A percentile compares a stretch with the other conserved stretches of the same genome.
Conservation (phyloP, 2,113 vertebrate genomes). For the Coreoperca whiteheadi region DNA sequence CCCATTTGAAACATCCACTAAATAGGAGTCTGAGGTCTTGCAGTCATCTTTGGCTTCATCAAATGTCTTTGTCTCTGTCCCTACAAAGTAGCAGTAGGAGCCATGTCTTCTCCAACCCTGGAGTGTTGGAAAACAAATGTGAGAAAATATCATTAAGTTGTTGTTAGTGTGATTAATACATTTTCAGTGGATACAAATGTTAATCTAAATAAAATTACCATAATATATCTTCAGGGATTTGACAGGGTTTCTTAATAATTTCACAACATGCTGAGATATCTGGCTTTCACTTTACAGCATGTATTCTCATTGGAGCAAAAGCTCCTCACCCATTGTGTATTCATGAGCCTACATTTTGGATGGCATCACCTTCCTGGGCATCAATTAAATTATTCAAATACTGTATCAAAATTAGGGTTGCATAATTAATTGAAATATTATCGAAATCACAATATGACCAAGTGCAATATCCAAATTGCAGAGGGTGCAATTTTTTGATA, state of each 20-base stretch:
- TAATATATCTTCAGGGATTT: not conserved
- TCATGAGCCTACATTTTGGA: not conserved
- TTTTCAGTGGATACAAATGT: not conserved
- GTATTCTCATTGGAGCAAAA: not conserved
- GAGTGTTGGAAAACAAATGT: not conserved
- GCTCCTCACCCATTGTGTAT: not conserved
- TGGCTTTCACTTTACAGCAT: not conserved
- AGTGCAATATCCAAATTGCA: too few relatives aligned
- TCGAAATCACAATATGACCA: too few relatives aligned
- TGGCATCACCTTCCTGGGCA: not conserved
- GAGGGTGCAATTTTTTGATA: too few relatives aligned
- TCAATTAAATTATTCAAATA: not conserved
- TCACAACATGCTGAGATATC: not conserved
- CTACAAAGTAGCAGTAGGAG: constrained; percentile 89
- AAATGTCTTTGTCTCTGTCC: constrained; percentile 84
- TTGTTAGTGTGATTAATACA: not conserved
- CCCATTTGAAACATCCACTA: constrained; percentile 88
- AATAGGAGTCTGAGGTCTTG: constrained; percentile 76
- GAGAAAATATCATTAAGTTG: not conserved
- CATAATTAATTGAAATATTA: too few relatives aligned
- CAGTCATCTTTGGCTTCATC: constrained; percentile 87
- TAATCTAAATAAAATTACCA: not conserved
- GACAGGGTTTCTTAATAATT: too few relatives aligned
- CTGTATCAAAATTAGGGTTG: too few relatives aligned
- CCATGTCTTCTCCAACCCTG: constrained; percentile 90